phyloP scores from a whole-genome alignment of 2,888 invertebrate species.

The Loripinus fragilis region DNA sequence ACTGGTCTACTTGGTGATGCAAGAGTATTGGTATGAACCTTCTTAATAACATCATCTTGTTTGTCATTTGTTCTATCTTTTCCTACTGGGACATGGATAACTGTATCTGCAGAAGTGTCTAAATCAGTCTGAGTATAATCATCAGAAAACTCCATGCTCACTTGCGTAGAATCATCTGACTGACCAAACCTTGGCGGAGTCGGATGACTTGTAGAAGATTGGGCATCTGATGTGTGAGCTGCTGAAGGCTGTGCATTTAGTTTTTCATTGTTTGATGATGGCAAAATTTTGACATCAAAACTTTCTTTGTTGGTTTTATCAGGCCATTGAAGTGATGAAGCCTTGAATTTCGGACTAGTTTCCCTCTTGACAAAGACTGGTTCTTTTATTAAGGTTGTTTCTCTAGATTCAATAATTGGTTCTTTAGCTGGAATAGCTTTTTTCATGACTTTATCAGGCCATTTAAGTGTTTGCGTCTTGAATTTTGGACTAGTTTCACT shows the following conservation, averaged over 20 bases:
- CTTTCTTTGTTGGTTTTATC: neutral
- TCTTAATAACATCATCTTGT: neutral
- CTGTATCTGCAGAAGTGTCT: conserved; percentile 35
- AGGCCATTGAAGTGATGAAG: neutral
- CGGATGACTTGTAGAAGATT: neutral
- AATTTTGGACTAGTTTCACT: conserved; percentile 55
- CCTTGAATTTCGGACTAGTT: conserved; percentile 46
- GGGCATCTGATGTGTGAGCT: neutral
- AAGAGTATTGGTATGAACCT: neutral
- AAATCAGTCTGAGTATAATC: conserved; percentile 74
- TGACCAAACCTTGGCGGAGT: conserved; percentile 33
- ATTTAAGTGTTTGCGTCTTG: neutral
- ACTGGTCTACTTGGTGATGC: neutral
- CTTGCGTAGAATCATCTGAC: conserved; percentile 57
- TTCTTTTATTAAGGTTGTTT: neutral
- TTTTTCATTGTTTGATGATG: neutral
- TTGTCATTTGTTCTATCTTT: conserved; percentile 4
- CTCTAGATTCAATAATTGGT: neutral
- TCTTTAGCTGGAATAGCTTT: too few species aligned
- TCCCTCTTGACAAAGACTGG: conserved; percentile 31
- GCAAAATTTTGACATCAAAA: neutral
- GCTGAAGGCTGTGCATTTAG: neutral
- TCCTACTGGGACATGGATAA: conserved; percentile 21
- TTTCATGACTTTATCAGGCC: too few species aligned
- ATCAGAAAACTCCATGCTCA: conserved; percentile 67